These are phyloP conservation scores for Elymnias hypermnestra DNA, from an alignment of 1,140 invertebrate species.

Conservation along the genomic window DNA sequence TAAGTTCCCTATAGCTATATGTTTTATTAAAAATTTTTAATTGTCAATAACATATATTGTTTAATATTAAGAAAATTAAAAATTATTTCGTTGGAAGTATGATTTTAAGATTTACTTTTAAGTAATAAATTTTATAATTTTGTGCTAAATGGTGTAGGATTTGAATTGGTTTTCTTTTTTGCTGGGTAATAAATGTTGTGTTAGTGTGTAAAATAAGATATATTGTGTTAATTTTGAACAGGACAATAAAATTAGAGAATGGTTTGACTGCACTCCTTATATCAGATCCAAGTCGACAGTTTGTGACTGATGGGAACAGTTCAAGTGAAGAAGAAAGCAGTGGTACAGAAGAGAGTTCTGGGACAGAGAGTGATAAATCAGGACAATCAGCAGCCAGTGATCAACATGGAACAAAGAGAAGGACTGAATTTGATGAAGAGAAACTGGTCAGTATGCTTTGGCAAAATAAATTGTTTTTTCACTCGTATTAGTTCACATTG, in stretches of 20 bases:
- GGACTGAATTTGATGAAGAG: constrained; percentile 59
- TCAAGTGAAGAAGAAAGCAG: constrained; percentile 59
- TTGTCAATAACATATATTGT: too few relatives aligned
- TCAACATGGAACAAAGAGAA: constrained; percentile 50
- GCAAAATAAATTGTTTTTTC: neutral
- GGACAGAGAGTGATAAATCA: constrained; percentile 57
- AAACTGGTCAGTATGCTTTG: constrained; percentile 66
- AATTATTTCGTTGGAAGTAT: too few relatives aligned
- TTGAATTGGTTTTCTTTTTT: too few relatives aligned
- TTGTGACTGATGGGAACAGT: constrained; percentile 30
- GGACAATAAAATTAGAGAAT: constrained; percentile 81
- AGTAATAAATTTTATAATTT: too few relatives aligned
- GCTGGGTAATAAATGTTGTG: too few relatives aligned
- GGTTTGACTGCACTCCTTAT: constrained; percentile 82
- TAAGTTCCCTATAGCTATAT: too few relatives aligned
- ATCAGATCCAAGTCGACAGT: constrained; percentile 73
- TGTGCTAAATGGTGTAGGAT: too few relatives aligned
- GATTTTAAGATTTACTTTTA: too few relatives aligned
- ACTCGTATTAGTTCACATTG: neutral
- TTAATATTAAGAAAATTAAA: too few relatives aligned
- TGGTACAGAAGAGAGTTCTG: constrained; percentile 51
- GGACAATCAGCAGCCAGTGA: constrained; percentile 46
- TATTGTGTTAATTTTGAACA: too few relatives aligned
- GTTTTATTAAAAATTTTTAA: too few relatives aligned
- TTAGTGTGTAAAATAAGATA: too few relatives aligned